Evolutionary conservation across 2,113 vertebrate genomes (phyloP), one percentile per base, ranked within the genome.

Genomic region (Oryzias melastigma): DNA sequence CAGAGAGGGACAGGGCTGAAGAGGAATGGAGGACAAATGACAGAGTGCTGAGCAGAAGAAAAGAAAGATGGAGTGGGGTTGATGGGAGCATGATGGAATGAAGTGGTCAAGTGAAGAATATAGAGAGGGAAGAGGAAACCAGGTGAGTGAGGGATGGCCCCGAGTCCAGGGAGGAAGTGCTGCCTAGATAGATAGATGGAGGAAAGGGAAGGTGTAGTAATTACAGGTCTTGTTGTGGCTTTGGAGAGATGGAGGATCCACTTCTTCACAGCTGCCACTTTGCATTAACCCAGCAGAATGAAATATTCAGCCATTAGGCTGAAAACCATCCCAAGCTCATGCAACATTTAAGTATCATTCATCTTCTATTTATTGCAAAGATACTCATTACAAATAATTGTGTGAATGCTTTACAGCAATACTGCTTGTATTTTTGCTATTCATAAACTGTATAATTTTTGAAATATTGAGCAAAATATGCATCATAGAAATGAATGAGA

Each of bases 301-400:
- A 84, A 82, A 85, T 85, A 87, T 86, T 86, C 78, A 75, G 63
- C 78, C 73, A 81, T 77, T 71, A 71, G 68, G 52, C 87, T 86
- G 81, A 85, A 85, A 83, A 65, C 15, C 77, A 81, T 79, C 59
- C 73, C 15, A 13, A 48, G 27, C 71, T 88, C 89, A 87, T 91
- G 71, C 85, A 89, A 78, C 82, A 86, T 89, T 90, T 63, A 89
- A 67, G 49, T 72, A 48, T 53, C 48, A 69, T 62, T 86, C 88
- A 87, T 89, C 76, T 86, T 87, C 78, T 90, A 87, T 89, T 89
- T 79, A 89, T 89, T 62, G 81, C 70, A 62, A 54, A 47, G 7
- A 56, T 64, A 46, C 60, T 61, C 43, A 24, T 69, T 58, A 63
- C 65, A 83, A 72, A 76, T 57, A 73, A 73, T 22, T 22, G 22